phyloP scores from a whole-genome alignment of 2,113 vertebrate genomes.

The Cnemophilus loriae region DNA sequence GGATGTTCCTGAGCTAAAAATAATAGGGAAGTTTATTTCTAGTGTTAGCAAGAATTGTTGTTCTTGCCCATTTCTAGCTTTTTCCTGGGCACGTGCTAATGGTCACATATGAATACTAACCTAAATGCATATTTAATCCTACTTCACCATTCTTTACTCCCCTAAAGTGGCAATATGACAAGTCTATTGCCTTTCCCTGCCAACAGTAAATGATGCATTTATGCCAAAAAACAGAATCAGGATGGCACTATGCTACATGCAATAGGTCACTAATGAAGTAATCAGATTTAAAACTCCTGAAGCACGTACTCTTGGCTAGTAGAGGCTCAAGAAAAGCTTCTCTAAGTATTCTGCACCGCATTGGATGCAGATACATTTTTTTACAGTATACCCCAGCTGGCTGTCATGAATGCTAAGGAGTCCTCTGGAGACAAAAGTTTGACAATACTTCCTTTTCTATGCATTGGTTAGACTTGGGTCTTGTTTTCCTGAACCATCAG shows the following conservation, averaged over 20 bases:
- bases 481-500: neutral
- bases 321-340: neutral
- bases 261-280: neutral
- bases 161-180: neutral
- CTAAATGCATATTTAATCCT: neutral
- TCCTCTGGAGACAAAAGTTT: neutral
- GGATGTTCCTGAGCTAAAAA: neutral
- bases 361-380: neutral
- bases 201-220: neutral
- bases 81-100: neutral
- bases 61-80: neutral
- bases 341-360: neutral
- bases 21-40: neutral
- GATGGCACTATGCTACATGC: neutral
- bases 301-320: accelerated
- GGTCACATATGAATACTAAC: neutral
- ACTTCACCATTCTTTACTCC: neutral
- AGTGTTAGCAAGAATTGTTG: neutral
- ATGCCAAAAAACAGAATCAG: neutral
- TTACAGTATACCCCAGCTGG: neutral
- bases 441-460: neutral
- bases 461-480: neutral
- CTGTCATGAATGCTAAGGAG: neutral
- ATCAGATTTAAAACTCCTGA: neutral
- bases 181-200: neutral